Conservation (phyloP, 2,113 vertebrate species). For the Syngnathus scovelli region DNA sequence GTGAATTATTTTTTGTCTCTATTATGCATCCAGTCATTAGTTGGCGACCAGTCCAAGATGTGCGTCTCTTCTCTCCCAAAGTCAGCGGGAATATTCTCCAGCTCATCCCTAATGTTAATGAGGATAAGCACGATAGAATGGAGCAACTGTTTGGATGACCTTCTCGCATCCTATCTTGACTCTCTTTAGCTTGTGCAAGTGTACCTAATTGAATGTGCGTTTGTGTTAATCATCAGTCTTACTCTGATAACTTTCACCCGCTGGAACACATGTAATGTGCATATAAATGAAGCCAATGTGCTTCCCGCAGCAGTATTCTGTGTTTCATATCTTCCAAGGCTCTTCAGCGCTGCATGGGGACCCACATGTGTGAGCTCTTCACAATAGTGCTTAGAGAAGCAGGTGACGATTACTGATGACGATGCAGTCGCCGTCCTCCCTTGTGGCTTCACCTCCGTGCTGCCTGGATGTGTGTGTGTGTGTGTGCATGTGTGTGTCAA, state of each 20-base stretch:
- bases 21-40: too few species aligned
- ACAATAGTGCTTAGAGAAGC: slow-evolving; percentile 59
- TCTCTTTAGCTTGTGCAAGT: not conserved
- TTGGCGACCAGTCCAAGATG: too few species aligned
- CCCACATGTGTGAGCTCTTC: slow-evolving; percentile 32
- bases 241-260: not conserved
- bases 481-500: slow-evolving; percentile 10
- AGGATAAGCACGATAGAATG: not conserved
- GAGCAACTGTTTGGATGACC: not conserved
- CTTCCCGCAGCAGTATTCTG: slow-evolving; percentile 27
- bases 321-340: not conserved
- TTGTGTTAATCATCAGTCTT: not conserved
- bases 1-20: too few species aligned
- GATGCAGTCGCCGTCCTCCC: slow-evolving; percentile 43
- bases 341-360: slow-evolving; percentile 26
- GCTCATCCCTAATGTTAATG: not conserved
- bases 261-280: not conserved
- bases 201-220: not conserved
- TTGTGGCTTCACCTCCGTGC: slow-evolving; percentile 42
- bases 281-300: slow-evolving; percentile 20
- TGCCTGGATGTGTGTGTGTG: slow-evolving; percentile 8
- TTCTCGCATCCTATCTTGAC: not conserved
- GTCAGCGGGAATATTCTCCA: too few species aligned
- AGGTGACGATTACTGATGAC: slow-evolving; percentile 64
- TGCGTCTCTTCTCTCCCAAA: too few species aligned